phyloP scores from a whole-genome alignment of 1,140 invertebrate genomes.

The Apis mellifera region Amel_HAv3.1 CM009939.2:10708001-10708500 shows the following conservation, averaged over 20 bases:
- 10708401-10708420: conserved; percentile 80
- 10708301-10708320: neutral
- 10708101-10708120: conserved; percentile 75
- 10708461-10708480: conserved; percentile 30
- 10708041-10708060: too few relatives aligned
- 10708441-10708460: conserved; percentile 12
- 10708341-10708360: conserved; percentile 51
- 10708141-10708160: conserved; percentile 74
- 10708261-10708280: conserved; percentile 44
- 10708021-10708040: conserved; percentile 48
- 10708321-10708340: too few relatives aligned
- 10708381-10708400: conserved; percentile 65
- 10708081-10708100: conserved; percentile 46
- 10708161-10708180: conserved; percentile 19
- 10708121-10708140: conserved; percentile 74
- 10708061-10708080: conserved; percentile 36
- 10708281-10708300: too few relatives aligned
- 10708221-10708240: conserved; percentile 74
- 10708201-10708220: conserved; percentile 76
- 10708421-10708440: conserved; percentile 80
- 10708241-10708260: conserved; percentile 46
- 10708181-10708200: conserved; percentile 54
- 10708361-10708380: conserved; percentile 67
- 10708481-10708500: neutral
- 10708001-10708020: conserved; percentile 55